Base-by-base conservation (phyloP, 2,113 vertebrate genomes). In the Poeciliopsis retropinna region DNA sequence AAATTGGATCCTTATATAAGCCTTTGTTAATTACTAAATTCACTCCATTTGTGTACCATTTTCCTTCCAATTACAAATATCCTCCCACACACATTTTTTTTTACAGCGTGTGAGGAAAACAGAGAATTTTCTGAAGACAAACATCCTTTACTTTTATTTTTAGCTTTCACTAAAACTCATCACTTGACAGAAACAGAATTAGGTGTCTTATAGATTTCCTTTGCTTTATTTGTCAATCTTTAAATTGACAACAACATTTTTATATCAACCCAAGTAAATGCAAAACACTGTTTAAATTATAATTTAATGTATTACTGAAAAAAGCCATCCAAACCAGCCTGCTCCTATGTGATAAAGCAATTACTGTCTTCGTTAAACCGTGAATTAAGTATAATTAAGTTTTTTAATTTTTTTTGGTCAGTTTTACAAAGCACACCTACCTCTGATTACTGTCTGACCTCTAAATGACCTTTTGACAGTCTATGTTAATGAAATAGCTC, bases 61-160 rank as follows among this genome's bases (percentile, higher is more conserved):
- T 72, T 66, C 25, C 27, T 70, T 51, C 31, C 41, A 67, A 73
- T 75, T 84, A 77, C 12, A 66, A 71, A 54, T 14, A 60, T 74
- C 75, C 61, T 65, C 57, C 31, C 66, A 67, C 61, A 60, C 17
- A 37, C 34, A 2, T 0, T 11, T n/a, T 60, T 57, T 7, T 25
- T 4, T 27, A 17, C 28, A 31, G 28, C 67, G 3, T 70, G 7
- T 28, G 17, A 19, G 7, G 3, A 17, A 57, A 22, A 60, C 6
- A 70, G 19, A 70, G 30, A 66, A 27, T 54, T 69, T 14, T 57
- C 25, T 60, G 19, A 44, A 68, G 66, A 68, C 12, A 64, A 47
- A 67, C 54, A 82, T 67, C 27, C 10, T 39, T 39, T 37, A 37
- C 11, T 41, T 66, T 39, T 67, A 29, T 29, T 13, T 25, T 69